Conservation (phyloP, 1,140 invertebrate genomes). For the Procambarus virginalis region DNA sequence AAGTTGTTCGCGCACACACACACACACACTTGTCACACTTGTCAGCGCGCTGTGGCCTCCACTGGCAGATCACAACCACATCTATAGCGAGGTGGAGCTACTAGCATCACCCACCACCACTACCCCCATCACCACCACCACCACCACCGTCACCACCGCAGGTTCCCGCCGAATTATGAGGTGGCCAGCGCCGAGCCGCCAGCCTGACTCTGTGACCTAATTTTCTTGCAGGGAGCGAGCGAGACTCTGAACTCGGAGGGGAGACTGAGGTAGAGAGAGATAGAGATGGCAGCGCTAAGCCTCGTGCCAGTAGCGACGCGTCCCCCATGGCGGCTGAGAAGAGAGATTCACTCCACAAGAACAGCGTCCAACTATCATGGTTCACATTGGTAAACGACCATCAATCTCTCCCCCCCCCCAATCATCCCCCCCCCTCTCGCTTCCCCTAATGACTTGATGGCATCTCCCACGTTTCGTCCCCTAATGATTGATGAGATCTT, state of each 20-base stretch:
- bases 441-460: too few relatives aligned
- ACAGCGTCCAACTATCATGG: neutral
- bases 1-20: too few relatives aligned
- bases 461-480: too few relatives aligned
- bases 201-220: neutral
- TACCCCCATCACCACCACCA: too few relatives aligned
- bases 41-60: too few relatives aligned
- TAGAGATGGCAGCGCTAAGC: neutral
- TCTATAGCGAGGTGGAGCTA: too few relatives aligned
- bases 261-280: constrained; percentile 2
- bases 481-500: too few relatives aligned
- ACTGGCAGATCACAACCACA: too few relatives aligned
- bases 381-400: constrained; percentile 7
- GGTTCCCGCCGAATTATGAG: too few relatives aligned
- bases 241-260: constrained; percentile 23
- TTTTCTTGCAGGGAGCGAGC: constrained; percentile 34
- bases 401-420: neutral
- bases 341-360: neutral
- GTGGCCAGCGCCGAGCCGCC: too few relatives aligned
- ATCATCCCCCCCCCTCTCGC: neutral
- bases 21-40: too few relatives aligned
- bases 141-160: neutral
- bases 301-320: neutral
- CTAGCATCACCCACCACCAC: neutral
- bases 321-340: neutral